These are phyloP conservation scores for Ceramica pisi DNA, from an alignment of 2,888 invertebrate species.

Conservation along the genomic window DNA sequence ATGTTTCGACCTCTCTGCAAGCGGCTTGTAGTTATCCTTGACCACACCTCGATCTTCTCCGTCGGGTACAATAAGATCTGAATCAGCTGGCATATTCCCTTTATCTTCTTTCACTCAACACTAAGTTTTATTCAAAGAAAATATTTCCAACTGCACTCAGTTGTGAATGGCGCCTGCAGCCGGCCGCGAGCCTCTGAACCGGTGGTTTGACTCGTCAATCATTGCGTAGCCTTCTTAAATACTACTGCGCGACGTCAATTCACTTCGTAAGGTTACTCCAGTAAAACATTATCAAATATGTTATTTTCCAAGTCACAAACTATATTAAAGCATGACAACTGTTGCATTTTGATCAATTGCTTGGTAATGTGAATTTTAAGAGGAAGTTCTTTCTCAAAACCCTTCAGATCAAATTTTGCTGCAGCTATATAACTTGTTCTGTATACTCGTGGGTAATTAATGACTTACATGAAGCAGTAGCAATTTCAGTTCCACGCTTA, in stretches of 20 bases:
- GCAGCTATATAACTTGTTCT: background rate
- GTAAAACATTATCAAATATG: conserved; percentile 67
- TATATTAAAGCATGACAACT: conserved; percentile 18
- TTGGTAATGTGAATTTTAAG: background rate
- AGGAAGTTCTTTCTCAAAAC: background rate
- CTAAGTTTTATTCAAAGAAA: conserved; percentile 64
- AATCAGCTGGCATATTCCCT: conserved; percentile 87
- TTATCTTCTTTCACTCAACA: conserved; percentile 69
- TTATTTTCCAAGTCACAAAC: conserved; percentile 33
- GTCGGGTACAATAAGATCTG: conserved; percentile 82
- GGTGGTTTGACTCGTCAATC: conserved; percentile 82
- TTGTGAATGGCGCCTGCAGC: conserved; percentile 74
- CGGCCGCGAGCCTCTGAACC: conserved; percentile 80
- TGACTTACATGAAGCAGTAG: conserved; percentile 9
- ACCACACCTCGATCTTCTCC: conserved; percentile 78
- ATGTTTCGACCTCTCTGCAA: conserved; percentile 92
- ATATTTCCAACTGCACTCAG: conserved; percentile 71
- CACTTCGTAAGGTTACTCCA: conserved; percentile 84
- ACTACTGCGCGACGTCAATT: conserved; percentile 82
- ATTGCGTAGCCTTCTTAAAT: conserved; percentile 87
- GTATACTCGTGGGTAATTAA: conserved; percentile 2
- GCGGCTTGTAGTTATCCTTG: conserved; percentile 89
- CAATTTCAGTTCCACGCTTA: conserved; percentile 33
- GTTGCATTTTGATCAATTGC: conserved; percentile 19
- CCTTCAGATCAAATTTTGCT: background rate